Conservation (phyloP, 2,113 vertebrate genomes). For the Callochromis pleurospilus region DNA sequence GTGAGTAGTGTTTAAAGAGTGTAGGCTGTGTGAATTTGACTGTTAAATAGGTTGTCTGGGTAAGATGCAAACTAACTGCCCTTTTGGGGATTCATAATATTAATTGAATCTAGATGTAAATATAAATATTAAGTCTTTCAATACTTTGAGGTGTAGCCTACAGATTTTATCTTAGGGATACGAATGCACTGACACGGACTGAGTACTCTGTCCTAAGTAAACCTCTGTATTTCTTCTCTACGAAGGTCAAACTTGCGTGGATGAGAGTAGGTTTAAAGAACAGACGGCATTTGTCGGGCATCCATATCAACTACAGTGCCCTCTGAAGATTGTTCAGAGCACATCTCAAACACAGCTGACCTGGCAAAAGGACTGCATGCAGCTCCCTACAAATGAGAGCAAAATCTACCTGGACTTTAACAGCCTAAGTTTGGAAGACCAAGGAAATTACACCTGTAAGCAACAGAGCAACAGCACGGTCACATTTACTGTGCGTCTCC, state of each 20-base stretch:
- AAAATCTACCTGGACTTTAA: conserved; percentile 41
- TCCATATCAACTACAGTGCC: conserved; percentile 37
- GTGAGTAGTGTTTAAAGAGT: not conserved
- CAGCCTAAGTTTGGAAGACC: conserved; percentile 7
- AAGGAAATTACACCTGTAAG: conserved; percentile 59
- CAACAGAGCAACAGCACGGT: conserved; percentile 12
- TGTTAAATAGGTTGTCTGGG: not conserved
- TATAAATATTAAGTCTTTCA: not conserved
- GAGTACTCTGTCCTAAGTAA: not conserved
- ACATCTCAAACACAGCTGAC: not conserved
- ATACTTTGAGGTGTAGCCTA: not conserved
- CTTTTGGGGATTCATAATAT: not conserved
- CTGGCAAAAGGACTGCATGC: conserved; percentile 54
- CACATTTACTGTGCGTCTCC: conserved; percentile 44
- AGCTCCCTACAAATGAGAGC: not conserved
- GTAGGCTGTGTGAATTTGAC: not conserved
- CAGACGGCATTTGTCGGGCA: not conserved
- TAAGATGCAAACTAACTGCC: not conserved
- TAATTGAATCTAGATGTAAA: not conserved
- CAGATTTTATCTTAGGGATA: not conserved
- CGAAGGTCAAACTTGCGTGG: conserved; percentile 39
- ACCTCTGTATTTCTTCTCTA: not conserved
- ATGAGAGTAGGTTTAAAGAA: conserved; percentile 28
- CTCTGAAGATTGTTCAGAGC: not conserved
- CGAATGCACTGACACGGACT: not conserved